Evolutionary conservation across 2,888 invertebrate genomes (phyloP).

Genomic region (Drosophila trichaetosa): DNA sequence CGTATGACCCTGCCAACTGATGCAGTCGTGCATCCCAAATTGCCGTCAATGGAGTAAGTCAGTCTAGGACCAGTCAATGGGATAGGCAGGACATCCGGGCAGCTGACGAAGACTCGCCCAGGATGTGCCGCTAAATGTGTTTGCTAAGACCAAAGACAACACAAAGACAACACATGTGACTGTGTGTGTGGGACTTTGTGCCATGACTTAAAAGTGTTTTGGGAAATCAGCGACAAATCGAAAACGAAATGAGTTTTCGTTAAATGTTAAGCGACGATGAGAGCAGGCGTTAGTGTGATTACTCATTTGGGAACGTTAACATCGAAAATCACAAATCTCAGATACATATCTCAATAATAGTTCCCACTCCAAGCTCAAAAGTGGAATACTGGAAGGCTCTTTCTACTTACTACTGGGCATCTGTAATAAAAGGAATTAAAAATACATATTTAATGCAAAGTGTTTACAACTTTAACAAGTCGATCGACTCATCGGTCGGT

Average conservation of each 20-base stretch:
- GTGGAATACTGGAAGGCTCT: neutral
- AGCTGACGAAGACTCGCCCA: constrained; percentile 52
- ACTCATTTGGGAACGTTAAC: constrained; percentile 65
- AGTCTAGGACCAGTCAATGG: constrained; percentile 40
- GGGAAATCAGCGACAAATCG: constrained; percentile 75
- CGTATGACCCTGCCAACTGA: constrained; percentile 44
- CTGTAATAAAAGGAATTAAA: constrained; percentile 23
- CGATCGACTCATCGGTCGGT: constrained; percentile 20
- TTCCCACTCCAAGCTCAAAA: neutral
- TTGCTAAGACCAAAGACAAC: constrained; percentile 55
- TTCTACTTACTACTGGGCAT: constrained; percentile 2
- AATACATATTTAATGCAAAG: constrained; percentile 52
- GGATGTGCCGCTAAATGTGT: constrained; percentile 68
- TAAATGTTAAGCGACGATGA: constrained; percentile 32
- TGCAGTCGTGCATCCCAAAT: constrained; percentile 77
- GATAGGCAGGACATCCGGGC: constrained; percentile 57
- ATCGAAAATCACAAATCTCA: constrained; percentile 6
- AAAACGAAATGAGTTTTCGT: constrained; percentile 66
- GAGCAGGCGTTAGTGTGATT: constrained; percentile 50
- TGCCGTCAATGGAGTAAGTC: constrained; percentile 61
- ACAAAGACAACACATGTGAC: neutral
- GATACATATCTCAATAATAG: constrained; percentile 7
- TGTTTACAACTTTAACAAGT: constrained; percentile 39
- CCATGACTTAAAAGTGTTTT: constrained; percentile 55
- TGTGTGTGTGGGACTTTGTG: constrained; percentile 11